A percentile compares a stretch with the other conserved stretches of the same genome.
Conservation (phyloP, 2,797 vertebrate genomes). For the Jordanella pulchra region DNA sequence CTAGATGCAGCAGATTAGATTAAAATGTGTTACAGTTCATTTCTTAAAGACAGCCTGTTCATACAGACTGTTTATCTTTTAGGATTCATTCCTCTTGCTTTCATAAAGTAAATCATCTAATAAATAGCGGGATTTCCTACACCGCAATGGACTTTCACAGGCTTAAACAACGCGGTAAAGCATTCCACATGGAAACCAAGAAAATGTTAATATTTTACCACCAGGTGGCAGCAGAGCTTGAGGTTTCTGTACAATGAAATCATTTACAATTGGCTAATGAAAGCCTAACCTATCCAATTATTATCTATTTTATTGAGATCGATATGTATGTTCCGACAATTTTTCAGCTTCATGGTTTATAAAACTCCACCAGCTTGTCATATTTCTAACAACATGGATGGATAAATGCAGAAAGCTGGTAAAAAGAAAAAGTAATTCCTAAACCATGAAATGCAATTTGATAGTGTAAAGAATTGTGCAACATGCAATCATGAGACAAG, state of each 20-base stretch:
- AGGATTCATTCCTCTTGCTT: conserved; percentile 20
- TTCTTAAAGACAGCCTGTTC: background rate
- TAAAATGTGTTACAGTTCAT: background rate
- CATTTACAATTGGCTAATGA: too few species aligned
- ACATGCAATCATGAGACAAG: too few species aligned
- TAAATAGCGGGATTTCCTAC: conserved; percentile 16
- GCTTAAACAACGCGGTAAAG: conserved; percentile 8
- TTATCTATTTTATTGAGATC: background rate
- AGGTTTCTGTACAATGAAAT: background rate
- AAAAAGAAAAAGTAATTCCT: background rate
- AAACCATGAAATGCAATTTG: too few species aligned
- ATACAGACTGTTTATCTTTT: background rate
- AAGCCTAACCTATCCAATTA: background rate
- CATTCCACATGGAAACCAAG: conserved; percentile 26
- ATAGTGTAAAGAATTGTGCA: too few species aligned
- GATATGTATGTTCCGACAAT: background rate
- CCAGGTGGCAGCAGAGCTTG: conserved; percentile 48
- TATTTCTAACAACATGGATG: background rate
- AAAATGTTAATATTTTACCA: conserved; percentile 10
- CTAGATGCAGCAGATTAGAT: background rate
- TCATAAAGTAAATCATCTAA: conserved; percentile 13
- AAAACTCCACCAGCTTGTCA: too few species aligned
- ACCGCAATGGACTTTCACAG: conserved; percentile 14
- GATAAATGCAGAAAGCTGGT: background rate
- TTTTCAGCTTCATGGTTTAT: background rate